A percentile compares a stretch with the other conserved stretches of the same genome.
phyloP scores from a whole-genome alignment of 2,888 invertebrate genomes.

The Parnassius glacialis region DNA sequence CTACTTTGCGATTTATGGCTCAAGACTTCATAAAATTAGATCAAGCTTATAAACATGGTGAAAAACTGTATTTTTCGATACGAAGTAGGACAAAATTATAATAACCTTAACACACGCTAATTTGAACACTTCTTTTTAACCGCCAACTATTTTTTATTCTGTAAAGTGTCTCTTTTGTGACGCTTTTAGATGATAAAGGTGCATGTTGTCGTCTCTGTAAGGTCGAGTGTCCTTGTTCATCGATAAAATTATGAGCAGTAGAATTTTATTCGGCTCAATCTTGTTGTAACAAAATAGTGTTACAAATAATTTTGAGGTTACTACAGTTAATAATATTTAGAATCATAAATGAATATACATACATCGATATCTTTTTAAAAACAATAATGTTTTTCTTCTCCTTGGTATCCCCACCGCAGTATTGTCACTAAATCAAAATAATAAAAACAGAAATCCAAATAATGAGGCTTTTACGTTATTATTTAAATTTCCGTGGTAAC shows the following conservation, averaged over 20 bases:
- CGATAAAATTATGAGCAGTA: constrained; percentile 9
- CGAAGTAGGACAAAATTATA: background rate
- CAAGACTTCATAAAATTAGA: too few relatives aligned
- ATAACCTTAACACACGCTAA: constrained; percentile 4
- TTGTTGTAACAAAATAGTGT: background rate
- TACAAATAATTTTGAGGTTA: too few relatives aligned
- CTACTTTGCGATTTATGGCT: too few relatives aligned
- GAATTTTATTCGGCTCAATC: background rate
- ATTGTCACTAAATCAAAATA: background rate
- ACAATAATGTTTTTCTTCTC: too few relatives aligned
- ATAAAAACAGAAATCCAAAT: background rate
- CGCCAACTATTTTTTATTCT: constrained; percentile 6
- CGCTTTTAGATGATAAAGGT: constrained; percentile 12
- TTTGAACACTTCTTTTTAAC: constrained; percentile 3
- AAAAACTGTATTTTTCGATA: too few relatives aligned
- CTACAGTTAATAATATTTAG: too few relatives aligned
- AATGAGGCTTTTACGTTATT: background rate
- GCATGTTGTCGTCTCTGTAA: background rate
- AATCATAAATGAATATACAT: too few relatives aligned
- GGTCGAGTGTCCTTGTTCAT: constrained; percentile 3
- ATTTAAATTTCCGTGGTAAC: too few relatives aligned
- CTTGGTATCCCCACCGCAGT: too few relatives aligned
- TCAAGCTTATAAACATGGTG: too few relatives aligned
- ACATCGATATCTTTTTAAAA: too few relatives aligned
- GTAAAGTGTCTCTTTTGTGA: constrained; percentile 6